Conservation (phyloP, 2,888 invertebrate genomes). For the Ochropacha duplaris region DNA sequence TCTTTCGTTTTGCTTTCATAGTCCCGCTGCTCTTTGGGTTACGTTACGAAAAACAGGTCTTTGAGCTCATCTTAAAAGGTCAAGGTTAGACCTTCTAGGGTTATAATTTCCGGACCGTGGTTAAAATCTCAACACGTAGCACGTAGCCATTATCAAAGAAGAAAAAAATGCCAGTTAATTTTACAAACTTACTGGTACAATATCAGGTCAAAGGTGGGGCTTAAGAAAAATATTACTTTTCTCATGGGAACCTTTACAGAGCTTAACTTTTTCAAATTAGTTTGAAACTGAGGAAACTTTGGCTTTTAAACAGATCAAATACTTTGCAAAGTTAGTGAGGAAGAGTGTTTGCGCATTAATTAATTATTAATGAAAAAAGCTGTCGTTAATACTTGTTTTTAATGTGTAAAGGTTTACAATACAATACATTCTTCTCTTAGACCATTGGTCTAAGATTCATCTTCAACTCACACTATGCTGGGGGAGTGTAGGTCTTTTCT, state of each 20-base stretch:
- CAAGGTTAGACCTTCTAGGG: no score
- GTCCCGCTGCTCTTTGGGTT: no score
- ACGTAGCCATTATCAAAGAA: not conserved
- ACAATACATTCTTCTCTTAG: no score
- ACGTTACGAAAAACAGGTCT: no score
- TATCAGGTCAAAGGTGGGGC: not conserved
- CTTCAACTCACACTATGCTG: no score
- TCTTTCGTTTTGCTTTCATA: no score
- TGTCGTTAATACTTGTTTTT: not conserved
- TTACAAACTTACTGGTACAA: not conserved
- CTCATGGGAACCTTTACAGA: not conserved
- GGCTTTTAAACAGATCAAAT: slow-evolving; percentile 1
- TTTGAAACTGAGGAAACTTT: not conserved
- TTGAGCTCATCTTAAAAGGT: no score
- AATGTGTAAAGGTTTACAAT: not conserved
- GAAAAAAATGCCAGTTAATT: not conserved
- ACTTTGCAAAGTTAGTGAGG: not conserved
- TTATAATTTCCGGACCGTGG: no score
- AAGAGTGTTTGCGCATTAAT: slow-evolving; percentile 4
- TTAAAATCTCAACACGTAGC: no score
- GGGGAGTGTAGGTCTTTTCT: no score
- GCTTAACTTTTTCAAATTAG: slow-evolving; percentile 4
- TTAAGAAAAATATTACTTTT: not conserved
- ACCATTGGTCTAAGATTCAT: no score
- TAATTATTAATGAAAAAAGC: not conserved